A percentile compares a stretch with the other conserved stretches of the same genome.
Conservation (phyloP, 23 tunicate species). For the Phallusia fumigata region DNA sequence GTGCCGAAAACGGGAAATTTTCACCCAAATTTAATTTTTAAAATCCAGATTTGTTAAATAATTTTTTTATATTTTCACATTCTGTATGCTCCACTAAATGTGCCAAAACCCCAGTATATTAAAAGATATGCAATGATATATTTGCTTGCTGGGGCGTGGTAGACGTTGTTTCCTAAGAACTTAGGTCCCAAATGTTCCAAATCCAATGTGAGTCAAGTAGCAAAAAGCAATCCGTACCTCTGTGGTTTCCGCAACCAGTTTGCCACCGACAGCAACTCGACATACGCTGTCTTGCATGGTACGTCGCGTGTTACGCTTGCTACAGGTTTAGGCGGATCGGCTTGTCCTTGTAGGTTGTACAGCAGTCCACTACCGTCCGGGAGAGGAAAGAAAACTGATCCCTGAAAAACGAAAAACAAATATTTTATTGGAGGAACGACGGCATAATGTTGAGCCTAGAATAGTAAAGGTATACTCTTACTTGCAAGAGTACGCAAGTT, state of each 20-base stretch:
- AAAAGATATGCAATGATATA: too few relatives aligned
- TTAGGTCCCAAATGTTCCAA: too few relatives aligned
- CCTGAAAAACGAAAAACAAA: constrained; percentile 47
- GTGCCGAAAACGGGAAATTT: too few relatives aligned
- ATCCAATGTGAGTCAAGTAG: too few relatives aligned
- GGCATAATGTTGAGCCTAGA: not conserved
- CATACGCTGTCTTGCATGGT: constrained; percentile 92
- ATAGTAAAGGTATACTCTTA: not conserved
- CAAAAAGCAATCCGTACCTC: too few relatives aligned
- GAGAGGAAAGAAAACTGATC: constrained; percentile 92
- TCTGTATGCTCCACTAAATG: too few relatives aligned
- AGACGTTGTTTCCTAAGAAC: too few relatives aligned
- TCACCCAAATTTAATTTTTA: too few relatives aligned
- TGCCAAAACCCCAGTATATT: too few relatives aligned
- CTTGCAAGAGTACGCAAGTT: not conserved
- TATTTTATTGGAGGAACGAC: not conserved
- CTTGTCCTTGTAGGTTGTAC: constrained; percentile 83
- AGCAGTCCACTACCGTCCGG: constrained; percentile 97
- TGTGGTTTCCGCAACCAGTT: constrained; percentile 96
- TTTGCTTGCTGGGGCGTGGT: too few relatives aligned
- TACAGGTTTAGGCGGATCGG: constrained; percentile 94
- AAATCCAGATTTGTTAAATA: too few relatives aligned
- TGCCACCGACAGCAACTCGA: constrained; percentile 55
- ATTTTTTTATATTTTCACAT: too few relatives aligned
- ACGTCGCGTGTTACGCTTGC: constrained; percentile 76